Base-by-base conservation (phyloP, 2,888 invertebrate species). In the Tortrix viridana region DNA sequence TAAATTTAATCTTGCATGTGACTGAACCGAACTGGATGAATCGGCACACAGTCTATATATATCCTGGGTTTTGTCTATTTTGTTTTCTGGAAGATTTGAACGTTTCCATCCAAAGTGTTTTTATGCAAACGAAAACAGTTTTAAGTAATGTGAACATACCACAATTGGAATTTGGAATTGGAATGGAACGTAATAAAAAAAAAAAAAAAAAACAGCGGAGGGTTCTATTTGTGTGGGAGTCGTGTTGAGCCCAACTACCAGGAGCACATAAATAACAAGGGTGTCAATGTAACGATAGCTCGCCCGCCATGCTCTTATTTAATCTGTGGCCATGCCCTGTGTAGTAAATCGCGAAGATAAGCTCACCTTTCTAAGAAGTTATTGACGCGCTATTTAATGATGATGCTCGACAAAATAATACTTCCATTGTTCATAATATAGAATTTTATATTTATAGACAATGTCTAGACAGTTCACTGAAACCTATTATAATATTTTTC, bases 201-300 rank as follows among this genome's bases (percentile, higher is more conserved):
- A n/a, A n/a, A n/a, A n/a, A n/a, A n/a, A n/a, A n/a, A n/a, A n/a
- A n/a, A n/a, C n/a, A n/a, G n/a, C n/a, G 59, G 65, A 58, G 60
- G 63, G 65, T 57, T 53, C 48, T 59, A 60, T 64, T 58, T 66
- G 63, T 38, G 49, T 55, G 32, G 48, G 48, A 23, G 43, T 16
- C 37, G 22, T 14, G 22, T 22, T 46, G 37, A 12, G 23, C 26
- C 48, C 14, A 48, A 49, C 60, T 68, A 69, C 67, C 62, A 67
- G 69, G 69, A 50, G 44, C 59, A 65, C 68, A 69, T 71, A 69
- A 71, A 69, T 67, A 71, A 62, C 65, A 63, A 64, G 55, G 64
- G 63, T 55, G 54, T 32, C 55, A 61, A 54, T 54, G 47, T 38
- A 59, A 52, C 52, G 65, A 67, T 65, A 64, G 53, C 58, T n/a